These are phyloP conservation scores for Odontophorus gujanensis DNA, from an alignment of 2,113 vertebrate species.

Conservation along the genomic window DNA sequence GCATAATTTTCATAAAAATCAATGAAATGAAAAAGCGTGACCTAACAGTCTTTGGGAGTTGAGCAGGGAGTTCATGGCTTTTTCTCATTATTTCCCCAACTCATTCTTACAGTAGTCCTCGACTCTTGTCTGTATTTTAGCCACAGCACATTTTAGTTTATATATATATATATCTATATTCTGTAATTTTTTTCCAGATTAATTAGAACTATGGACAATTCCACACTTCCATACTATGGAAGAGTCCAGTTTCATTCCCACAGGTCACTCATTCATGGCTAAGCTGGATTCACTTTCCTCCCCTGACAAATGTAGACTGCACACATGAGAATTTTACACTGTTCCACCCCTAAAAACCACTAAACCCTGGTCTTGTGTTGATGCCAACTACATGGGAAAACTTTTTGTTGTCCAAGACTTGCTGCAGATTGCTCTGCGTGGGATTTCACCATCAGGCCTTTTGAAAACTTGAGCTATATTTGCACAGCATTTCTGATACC, in stretches of 20 bases:
- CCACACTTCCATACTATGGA: background rate
- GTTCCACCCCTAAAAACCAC: background rate
- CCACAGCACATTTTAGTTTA: background rate
- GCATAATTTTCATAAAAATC: background rate
- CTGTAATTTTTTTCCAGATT: background rate
- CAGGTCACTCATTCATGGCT: background rate
- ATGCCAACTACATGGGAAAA: background rate
- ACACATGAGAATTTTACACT: background rate
- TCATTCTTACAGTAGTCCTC: accelerated
- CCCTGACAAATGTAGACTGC: background rate
- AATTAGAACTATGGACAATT: background rate
- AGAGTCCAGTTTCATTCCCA: background rate
- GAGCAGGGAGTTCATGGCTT: background rate
- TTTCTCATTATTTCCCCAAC: background rate
- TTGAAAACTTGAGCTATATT: background rate
- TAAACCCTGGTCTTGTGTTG: background rate
- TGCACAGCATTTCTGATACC: background rate
- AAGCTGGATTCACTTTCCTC: background rate
- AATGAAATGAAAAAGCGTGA: background rate
- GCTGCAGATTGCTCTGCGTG: background rate
- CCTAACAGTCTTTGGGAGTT: background rate
- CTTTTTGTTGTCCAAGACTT: background rate
- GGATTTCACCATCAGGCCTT: slow-evolving; percentile 2
- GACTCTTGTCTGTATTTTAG: background rate
- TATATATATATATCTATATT: background rate